Evolutionary conservation across 2,888 invertebrate species (phyloP).

Genomic region (Caenorhabditis auriculariae): DNA sequence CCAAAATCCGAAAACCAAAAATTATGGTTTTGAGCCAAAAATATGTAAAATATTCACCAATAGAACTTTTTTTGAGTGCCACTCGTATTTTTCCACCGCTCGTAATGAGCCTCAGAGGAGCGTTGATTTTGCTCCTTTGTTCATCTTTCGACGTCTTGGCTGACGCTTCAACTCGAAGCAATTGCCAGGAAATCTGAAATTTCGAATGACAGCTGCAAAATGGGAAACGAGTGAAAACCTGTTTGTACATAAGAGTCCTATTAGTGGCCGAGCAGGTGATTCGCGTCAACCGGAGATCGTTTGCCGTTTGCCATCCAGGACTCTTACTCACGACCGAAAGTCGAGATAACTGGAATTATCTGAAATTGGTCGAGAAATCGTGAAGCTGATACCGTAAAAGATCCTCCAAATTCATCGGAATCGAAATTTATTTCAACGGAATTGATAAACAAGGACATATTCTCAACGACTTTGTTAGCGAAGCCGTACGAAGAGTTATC

Average conservation of each 20-base stretch:
- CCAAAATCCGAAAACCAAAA: background rate
- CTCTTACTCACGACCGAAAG: conserved; percentile 90
- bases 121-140: conserved; percentile 49
- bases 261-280: conserved; percentile 85
- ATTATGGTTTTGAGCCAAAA: background rate
- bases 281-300: conserved; percentile 85
- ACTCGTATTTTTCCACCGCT: conserved; percentile 92
- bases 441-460: conserved; percentile 92
- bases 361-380: background rate
- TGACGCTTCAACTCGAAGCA: conserved; percentile 71
- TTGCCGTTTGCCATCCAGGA: conserved; percentile 80
- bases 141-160: conserved; percentile 38
- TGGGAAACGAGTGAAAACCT: conserved; percentile 64
- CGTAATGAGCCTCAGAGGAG: conserved; percentile 83
- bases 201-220: background rate
- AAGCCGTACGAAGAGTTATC: conserved; percentile 73
- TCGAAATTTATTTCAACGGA: conserved; percentile 89
- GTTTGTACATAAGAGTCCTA: conserved; percentile 89
- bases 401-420: conserved; percentile 91
- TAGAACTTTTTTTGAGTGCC: conserved; percentile 80
- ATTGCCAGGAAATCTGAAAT: conserved; percentile 83
- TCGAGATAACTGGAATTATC: conserved; percentile 76
- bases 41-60: conserved; percentile 28
- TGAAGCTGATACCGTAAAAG: conserved; percentile 78
- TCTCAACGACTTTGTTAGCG: conserved; percentile 83